A percentile compares a stretch with the other conserved stretches of the same genome.
These are phyloP conservation scores for Hippocampus kuda DNA, from an alignment of 2,797 vertebrate genomes.

Conservation along the genomic window DNA sequence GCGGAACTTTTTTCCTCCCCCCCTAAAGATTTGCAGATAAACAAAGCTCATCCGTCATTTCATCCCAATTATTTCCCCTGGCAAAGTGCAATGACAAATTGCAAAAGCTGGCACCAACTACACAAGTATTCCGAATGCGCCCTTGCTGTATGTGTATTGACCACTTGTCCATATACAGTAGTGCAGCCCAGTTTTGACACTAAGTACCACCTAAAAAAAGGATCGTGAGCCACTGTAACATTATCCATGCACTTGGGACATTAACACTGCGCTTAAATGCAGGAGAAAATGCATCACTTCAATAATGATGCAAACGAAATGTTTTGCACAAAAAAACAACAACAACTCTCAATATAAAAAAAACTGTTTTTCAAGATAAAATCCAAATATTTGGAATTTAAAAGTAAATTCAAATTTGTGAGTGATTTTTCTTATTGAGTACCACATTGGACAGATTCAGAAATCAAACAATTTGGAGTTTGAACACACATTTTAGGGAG, in stretches of 20 bases:
- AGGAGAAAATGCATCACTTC: too few species aligned
- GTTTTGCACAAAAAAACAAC: neutral
- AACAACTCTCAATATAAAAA: neutral
- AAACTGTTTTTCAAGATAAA: neutral
- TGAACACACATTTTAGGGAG: too few species aligned
- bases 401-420: neutral
- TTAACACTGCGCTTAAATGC: too few species aligned
- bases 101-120: neutral
- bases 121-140: neutral
- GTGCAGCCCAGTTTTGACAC: neutral
- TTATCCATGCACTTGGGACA: too few species aligned
- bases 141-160: neutral
- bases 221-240: too few species aligned
- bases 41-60: neutral
- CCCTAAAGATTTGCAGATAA: slow-evolving; percentile 4
- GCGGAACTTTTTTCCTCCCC: neutral
- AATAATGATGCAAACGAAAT: neutral
- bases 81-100: slow-evolving; percentile 6
- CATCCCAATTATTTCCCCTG: neutral
- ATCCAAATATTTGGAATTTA: neutral
- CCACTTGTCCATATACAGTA: neutral
- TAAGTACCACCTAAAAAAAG: neutral
- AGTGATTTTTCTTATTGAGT: too few species aligned
- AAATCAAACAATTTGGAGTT: too few species aligned
- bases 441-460: too few species aligned